phyloP scores from a whole-genome alignment of 2,888 invertebrate species.

The Phlogophora meticulosa region DNA sequence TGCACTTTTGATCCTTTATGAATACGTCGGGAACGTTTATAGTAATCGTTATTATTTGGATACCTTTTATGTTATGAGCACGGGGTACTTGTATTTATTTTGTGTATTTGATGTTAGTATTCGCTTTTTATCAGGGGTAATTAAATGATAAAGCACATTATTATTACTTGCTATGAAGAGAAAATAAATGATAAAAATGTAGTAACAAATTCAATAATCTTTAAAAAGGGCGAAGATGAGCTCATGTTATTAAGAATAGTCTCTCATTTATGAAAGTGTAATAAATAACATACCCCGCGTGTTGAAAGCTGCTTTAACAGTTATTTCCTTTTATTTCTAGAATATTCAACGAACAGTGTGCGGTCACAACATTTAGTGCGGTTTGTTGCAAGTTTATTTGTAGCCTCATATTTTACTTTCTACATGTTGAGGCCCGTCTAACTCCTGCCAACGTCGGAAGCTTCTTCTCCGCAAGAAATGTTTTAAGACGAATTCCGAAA shows the following conservation, averaged over 20 bases:
- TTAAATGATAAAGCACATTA: no score
- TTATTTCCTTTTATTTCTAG: conserved; percentile 15
- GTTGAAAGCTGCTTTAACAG: neutral
- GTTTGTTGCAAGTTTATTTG: conserved; percentile 67
- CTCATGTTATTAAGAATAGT: no score
- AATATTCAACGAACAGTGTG: conserved; percentile 40
- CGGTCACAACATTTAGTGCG: conserved; percentile 57
- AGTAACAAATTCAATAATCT: no score
- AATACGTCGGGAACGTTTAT: conserved; percentile 54
- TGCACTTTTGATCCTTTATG: conserved; percentile 67
- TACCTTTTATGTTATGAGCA: no score
- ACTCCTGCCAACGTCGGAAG: conserved; percentile 82
- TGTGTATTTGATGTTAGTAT: no score
- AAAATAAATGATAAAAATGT: no score
- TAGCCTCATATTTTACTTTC: conserved; percentile 72
- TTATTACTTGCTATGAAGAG: no score
- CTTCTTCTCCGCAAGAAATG: conserved; percentile 84
- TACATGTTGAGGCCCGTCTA: conserved; percentile 78
- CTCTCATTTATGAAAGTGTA: no score
- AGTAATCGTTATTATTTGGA: conserved; percentile 21
- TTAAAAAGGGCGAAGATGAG: no score
- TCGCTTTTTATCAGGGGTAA: no score
- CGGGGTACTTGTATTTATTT: no score
- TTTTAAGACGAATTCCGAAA: conserved; percentile 88
- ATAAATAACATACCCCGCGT: neutral